Evolutionary conservation across 2,113 vertebrate species (phyloP).

Genomic region (Potamarius usumacintae): DNA sequence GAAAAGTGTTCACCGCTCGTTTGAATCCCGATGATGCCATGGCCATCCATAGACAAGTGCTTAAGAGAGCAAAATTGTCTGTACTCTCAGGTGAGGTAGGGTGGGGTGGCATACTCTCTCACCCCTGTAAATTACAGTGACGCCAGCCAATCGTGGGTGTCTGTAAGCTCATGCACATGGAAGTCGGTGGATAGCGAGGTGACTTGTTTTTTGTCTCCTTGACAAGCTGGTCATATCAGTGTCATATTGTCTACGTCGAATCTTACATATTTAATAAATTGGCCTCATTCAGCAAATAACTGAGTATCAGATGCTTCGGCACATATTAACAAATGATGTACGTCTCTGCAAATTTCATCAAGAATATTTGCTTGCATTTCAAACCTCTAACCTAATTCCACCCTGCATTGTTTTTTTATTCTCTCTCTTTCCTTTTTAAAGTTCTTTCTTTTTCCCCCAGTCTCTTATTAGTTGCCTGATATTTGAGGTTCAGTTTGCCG

Average conservation of each 20-base stretch:
- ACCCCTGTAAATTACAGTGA: too few species aligned
- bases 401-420: not conserved
- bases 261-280: not conserved
- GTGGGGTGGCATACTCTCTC: too few species aligned
- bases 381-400: not conserved
- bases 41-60: too few species aligned
- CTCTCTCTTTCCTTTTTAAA: not conserved
- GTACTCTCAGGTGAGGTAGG: too few species aligned
- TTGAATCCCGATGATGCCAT: too few species aligned
- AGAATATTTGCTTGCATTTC: conserved; percentile 1
- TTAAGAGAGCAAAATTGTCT: too few species aligned
- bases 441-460: not conserved
- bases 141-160: too few species aligned
- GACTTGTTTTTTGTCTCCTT: not conserved
- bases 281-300: too few species aligned
- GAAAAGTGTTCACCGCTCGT: too few species aligned
- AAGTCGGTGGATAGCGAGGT: too few species aligned
- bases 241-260: not conserved
- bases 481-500: conserved; percentile 15
- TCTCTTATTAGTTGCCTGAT: conserved; percentile 37
- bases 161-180: too few species aligned
- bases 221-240: not conserved
- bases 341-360: not conserved
- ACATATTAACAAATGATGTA: not conserved
- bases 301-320: not conserved